These are phyloP conservation scores for Fabriciana adippe DNA, from an alignment of 2,888 invertebrate species.

Conservation along the genomic window DNA sequence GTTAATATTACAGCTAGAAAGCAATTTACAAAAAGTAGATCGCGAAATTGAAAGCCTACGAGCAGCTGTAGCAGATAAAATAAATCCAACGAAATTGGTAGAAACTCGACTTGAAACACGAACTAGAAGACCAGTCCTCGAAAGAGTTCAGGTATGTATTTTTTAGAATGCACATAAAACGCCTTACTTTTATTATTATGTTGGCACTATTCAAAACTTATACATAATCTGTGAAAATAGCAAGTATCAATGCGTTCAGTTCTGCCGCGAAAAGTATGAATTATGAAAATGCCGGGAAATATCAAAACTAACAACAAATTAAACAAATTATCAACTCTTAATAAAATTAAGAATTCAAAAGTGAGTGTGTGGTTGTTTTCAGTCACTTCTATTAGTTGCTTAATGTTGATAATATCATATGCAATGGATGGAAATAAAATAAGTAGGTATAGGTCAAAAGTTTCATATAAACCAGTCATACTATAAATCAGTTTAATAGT, in stretches of 20 bases:
- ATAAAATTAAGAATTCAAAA: too few relatives aligned
- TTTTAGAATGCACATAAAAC: neutral
- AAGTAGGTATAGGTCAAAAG: too few relatives aligned
- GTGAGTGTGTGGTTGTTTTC: too few relatives aligned
- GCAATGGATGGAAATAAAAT: too few relatives aligned
- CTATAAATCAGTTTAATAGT: too few relatives aligned
- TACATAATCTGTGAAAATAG: too few relatives aligned
- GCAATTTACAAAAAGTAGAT: slow-evolving; percentile 90
- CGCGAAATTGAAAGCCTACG: slow-evolving; percentile 90
- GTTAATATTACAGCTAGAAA: slow-evolving; percentile 81
- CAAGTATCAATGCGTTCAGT: too few relatives aligned
- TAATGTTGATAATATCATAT: too few relatives aligned
- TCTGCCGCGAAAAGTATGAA: neutral
- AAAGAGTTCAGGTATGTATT: slow-evolving; percentile 73
- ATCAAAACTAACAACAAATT: neutral
- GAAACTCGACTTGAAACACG: slow-evolving; percentile 94
- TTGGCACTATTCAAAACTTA: neutral
- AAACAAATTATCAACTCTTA: too few relatives aligned
- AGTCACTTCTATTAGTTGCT: too few relatives aligned
- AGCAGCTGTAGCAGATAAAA: slow-evolving; percentile 88
- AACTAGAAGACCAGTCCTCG: slow-evolving; percentile 88
- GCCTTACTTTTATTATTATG: neutral
- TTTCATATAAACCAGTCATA: too few relatives aligned
- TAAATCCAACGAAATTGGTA: slow-evolving; percentile 90
- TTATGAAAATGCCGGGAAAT: slow-evolving; percentile 9